Evolutionary conservation across 2,113 vertebrate species (phyloP), one percentile per base, ranked within the genome.

Genomic region (Coreoperca whiteheadi): DNA sequence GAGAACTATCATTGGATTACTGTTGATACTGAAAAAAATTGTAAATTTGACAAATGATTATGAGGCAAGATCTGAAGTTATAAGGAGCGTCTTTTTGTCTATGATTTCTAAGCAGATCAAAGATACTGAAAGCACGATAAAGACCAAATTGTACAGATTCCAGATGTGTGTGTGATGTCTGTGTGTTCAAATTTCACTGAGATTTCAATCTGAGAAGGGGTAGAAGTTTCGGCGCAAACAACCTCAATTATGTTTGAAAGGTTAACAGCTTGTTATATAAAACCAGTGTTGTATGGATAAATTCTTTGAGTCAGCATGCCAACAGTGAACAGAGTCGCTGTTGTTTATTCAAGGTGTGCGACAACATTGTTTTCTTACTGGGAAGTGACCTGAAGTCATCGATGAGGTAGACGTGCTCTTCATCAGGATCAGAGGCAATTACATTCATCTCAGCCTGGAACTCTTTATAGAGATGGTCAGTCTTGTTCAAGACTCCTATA

Each of bases 371-470:
- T 87, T 81, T 86, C 95, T 94, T 95, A 98, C 97, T 93, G 84
- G 93, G 88, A n/a, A 99, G 94, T 0, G 77, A 92, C 82, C 91
- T 81, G 87, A 97, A 98, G 91, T 98, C 95, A 1, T 96, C 94
- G 32, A 97, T 96, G 20, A 95, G 92, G 88, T 96, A 96, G 69
- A 97, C 86, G 0, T 98, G 96, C 4, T 96, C 94, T 18, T 91
- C 92, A 48, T 95, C 93, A 5, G 96, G 95, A 64, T 97, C 96
- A 1, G 96, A 95, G 41, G 97, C 96, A 6, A 98, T 96, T 8
- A 94, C 90, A 15, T 94, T 94, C 93, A 97, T 96, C 93, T 97
- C 96, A 50, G 85, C 86, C 73, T 87, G 87, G 79, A 98, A 96
- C 32, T 93, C 85, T 1, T 79, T 10, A 8, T 94, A 96, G 18